Base-by-base conservation (phyloP, 2,888 invertebrate species). In the Conistra vaccinii region DNA sequence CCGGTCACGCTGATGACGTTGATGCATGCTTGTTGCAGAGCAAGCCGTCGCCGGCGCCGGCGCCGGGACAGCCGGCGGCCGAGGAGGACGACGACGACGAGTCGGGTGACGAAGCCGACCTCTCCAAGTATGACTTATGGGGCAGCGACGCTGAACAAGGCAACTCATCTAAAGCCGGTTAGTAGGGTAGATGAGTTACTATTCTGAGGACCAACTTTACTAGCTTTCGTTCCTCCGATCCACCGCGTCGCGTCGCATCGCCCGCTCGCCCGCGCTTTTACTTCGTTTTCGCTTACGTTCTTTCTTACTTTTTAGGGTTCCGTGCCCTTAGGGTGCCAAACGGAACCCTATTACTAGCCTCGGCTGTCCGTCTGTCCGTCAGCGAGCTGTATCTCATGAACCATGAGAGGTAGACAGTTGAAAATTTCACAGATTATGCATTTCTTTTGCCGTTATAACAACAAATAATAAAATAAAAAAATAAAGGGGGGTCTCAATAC, bases 61-160 rank as follows among this genome's bases (percentile, higher is more conserved):
- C 14, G 35, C 69, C 66, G 26, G 86, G 84, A 14, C 79, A 78
- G 71, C 96, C 93, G 0, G 97, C 92, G 3, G 97, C 95, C 0
- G 97, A 95, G 7, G 97, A 97, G 1, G 97, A 97, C 1, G 97
- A 97, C 0, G 97, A 97, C 12, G 97, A 97, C 68, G 97, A 97
- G 73, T 97, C 97, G 0, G 97, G 97, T 0, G 97, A 97, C 73
- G 96, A 96, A 70, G 98, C 97, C 20, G 98, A 98, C 92, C 95
- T 98, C 66, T 98, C 98, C 39, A 98, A 98, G 91, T 98, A 98
- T 92, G 98, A 98, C 91, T 95, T 98, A 61, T 98, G 98, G 97
- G 98, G 98, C 78, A 97, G 97, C 84, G 97, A 97, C 78, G 97
- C 97, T 63, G 97, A 97, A 76, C 93, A 96, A 82, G 93, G 92